Conservation (phyloP, 1,140 invertebrate genomes). For the Drosophila ananassae region DNA sequence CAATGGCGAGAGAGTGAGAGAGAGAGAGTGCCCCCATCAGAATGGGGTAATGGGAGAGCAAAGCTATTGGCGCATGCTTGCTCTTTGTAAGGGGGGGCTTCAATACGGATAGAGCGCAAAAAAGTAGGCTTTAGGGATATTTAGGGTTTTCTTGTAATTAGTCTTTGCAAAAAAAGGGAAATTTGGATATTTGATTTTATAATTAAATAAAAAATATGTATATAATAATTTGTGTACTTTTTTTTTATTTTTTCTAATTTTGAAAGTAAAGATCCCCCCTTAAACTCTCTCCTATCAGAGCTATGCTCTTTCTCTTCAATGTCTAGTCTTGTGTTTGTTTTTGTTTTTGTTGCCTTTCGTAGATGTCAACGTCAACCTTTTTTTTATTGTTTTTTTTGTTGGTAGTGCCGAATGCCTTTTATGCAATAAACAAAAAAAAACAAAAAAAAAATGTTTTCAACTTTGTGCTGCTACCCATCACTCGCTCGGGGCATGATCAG, state of each 20-base stretch:
- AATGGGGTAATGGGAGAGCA: conserved; percentile 9
- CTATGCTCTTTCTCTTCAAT: background rate
- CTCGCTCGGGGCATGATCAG: conserved; percentile 2
- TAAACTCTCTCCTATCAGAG: conserved; percentile 14
- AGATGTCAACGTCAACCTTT: conserved; percentile 47
- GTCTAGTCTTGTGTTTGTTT: conserved; percentile 14
- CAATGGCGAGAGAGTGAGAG: background rate
- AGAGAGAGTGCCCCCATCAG: conserved; percentile 1
- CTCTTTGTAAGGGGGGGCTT: conserved; percentile 12
- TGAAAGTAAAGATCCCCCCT: background rate
- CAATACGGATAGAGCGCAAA: background rate
- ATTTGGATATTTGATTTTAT: too few relatives aligned
- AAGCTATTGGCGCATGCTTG: conserved; percentile 30
- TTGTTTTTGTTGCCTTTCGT: background rate
- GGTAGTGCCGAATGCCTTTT: conserved; percentile 57
- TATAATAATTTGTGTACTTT: too few relatives aligned
- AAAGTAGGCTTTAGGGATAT: background rate
- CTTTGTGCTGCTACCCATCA: conserved; percentile 28
- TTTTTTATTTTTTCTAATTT: background rate
- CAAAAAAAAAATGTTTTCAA: conserved; percentile 50
- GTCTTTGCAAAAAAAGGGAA: too few relatives aligned
- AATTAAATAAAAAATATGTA: too few relatives aligned
- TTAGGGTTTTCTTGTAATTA: background rate
- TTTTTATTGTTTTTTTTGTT: conserved; percentile 11
- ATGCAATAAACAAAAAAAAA: conserved; percentile 74